phyloP scores from a whole-genome alignment of 2,797 vertebrate genomes.

The Macropodus opercularis region DNA sequence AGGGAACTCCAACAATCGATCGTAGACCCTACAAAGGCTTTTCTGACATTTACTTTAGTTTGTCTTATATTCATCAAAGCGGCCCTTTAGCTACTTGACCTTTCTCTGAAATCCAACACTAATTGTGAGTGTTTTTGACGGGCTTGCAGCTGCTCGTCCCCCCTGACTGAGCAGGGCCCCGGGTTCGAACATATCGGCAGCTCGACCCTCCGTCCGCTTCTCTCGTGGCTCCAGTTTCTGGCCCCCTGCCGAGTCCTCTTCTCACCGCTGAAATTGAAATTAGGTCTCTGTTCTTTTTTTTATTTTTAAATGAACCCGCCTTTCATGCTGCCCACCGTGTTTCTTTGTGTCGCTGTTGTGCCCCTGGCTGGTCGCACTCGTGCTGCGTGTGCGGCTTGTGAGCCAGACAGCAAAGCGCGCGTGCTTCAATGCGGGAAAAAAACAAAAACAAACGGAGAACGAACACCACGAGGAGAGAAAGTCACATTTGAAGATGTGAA shows the following conservation, averaged over 20 bases:
- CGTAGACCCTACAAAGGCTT: background rate
- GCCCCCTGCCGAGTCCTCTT: conserved; percentile 33
- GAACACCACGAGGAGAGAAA: background rate
- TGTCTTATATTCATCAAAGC: conserved; percentile 42
- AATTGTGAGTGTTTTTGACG: conserved; percentile 41
- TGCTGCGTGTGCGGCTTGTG: conserved; percentile 12
- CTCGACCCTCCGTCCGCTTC: conserved; percentile 52
- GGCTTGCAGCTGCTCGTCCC: background rate
- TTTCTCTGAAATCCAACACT: conserved; percentile 48
- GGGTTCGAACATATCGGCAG: conserved; percentile 34
- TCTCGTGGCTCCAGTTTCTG: conserved; percentile 32
- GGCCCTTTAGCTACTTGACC: conserved; percentile 48
- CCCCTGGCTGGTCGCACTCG: conserved; percentile 28
- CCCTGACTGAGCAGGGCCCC: conserved; percentile 30
- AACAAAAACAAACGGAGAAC: too few relatives aligned
- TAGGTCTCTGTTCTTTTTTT: conserved; percentile 38
- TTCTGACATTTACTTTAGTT: conserved; percentile 45
- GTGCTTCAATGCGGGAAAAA: too few relatives aligned
- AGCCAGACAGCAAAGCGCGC: too few relatives aligned
- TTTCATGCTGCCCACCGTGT: conserved; percentile 31
- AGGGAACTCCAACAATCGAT: conserved; percentile 8
- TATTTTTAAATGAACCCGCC: conserved; percentile 51
- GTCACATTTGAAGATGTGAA: conserved; percentile 7
- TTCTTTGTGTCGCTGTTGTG: conserved; percentile 13
- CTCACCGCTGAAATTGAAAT: conserved; percentile 63